These are phyloP conservation scores for Eristalis arbustorum DNA, from an alignment of 2,888 invertebrate genomes.

Conservation along the genomic window DNA sequence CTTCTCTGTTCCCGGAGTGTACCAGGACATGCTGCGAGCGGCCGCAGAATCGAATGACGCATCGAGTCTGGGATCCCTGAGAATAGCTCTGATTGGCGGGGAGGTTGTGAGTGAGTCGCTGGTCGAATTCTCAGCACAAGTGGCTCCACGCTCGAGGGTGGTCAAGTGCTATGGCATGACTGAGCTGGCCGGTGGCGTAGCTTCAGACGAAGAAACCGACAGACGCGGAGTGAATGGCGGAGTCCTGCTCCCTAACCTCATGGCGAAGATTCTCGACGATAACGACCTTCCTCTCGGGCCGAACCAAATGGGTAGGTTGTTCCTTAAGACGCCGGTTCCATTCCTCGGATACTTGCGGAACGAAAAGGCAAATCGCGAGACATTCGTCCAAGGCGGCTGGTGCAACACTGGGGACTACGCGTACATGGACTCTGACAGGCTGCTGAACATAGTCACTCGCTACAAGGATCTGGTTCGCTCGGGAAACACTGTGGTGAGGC, in stretches of 20 bases:
- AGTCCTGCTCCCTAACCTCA: slow-evolving; percentile 39
- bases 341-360: slow-evolving; percentile 55
- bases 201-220: slow-evolving; percentile 53
- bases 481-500: slow-evolving; percentile 58
- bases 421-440: slow-evolving; percentile 55
- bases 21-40: slow-evolving; percentile 44
- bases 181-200: slow-evolving; percentile 63
- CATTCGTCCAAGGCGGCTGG: slow-evolving; percentile 44
- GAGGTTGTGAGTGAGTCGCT: slow-evolving; percentile 51
- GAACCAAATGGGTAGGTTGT: slow-evolving; percentile 59
- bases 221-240: slow-evolving; percentile 48
- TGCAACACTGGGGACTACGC: slow-evolving; percentile 68
- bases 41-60: slow-evolving; percentile 37
- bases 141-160: slow-evolving; percentile 47
- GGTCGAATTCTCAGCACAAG: slow-evolving; percentile 30
- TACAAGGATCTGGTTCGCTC: slow-evolving; percentile 55
- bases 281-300: slow-evolving; percentile 40
- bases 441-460: slow-evolving; percentile 53
- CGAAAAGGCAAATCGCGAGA: slow-evolving; percentile 14
- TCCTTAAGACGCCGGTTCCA: slow-evolving; percentile 57
- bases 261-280: slow-evolving; percentile 66
- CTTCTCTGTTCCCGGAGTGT: slow-evolving; percentile 64
- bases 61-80: slow-evolving; percentile 49
- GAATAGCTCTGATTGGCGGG: slow-evolving; percentile 62
- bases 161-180: slow-evolving; percentile 70